These are phyloP conservation scores for Drosophila orosa DNA, from an alignment of 1,140 invertebrate genomes.

Conservation along the genomic window DNA sequence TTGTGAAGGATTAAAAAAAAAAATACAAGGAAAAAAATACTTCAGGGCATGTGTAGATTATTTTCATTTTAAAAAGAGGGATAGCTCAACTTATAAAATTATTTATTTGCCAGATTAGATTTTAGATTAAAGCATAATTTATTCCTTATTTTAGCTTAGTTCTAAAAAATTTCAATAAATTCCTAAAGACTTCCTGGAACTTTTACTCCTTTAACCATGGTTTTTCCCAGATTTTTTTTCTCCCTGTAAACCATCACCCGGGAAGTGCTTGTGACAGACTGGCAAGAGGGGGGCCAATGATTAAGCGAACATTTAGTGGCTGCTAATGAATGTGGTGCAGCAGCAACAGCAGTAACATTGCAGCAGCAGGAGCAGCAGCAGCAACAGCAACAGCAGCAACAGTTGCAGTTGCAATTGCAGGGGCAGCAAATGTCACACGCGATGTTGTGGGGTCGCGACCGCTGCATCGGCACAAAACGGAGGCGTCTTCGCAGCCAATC, in stretches of 20 bases:
- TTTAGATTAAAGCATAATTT: not conserved
- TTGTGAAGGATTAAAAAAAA: no score
- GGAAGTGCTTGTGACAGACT: conserved; percentile 57
- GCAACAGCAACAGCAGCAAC: conserved; percentile 7
- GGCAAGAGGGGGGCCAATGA: conserved; percentile 53
- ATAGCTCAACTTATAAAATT: no score
- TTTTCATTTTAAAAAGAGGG: no score
- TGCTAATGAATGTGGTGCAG: conserved; percentile 82
- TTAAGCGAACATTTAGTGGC: conserved; percentile 80
- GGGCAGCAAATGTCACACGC: conserved; percentile 76
- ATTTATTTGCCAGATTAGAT: not conserved
- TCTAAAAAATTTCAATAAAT: not conserved
- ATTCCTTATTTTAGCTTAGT: not conserved
- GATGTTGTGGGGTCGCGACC: conserved; percentile 73
- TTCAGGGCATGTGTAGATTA: no score
- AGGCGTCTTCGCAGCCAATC: conserved; percentile 67
- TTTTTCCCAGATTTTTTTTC: conserved; percentile 3
- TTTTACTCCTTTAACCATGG: not conserved
- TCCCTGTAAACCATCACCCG: conserved; percentile 32
- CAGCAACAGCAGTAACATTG: conserved; percentile 30
- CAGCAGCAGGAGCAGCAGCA: conserved; percentile 40
- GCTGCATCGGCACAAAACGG: conserved; percentile 46
- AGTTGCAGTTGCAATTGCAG: conserved; percentile 43
- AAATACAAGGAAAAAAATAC: not conserved
- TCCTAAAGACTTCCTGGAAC: no score